Evolutionary conservation across 2,113 vertebrate genomes (phyloP).

Genomic region (Accipiter virgatus): DNA sequence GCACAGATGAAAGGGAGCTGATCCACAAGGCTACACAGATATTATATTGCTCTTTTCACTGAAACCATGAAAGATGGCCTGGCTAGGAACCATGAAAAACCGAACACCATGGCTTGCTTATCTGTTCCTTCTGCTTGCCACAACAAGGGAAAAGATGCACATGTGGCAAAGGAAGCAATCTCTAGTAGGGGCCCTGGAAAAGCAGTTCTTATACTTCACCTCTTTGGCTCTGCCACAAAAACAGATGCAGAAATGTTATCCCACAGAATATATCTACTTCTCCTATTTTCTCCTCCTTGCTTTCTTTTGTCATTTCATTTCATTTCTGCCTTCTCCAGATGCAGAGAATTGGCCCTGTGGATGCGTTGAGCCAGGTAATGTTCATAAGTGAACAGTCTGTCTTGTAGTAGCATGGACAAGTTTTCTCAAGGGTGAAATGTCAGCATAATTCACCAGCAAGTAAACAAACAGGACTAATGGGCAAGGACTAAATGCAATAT

Average conservation of each 20-base stretch:
- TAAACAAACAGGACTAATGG: not conserved
- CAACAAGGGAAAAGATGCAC: not conserved
- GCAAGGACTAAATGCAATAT: not conserved
- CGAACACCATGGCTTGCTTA: not conserved
- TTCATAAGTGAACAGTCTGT: not conserved
- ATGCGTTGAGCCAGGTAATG: not conserved
- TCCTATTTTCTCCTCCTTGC: not conserved
- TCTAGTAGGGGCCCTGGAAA: not conserved
- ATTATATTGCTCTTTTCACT: not conserved
- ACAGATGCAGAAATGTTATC: not conserved
- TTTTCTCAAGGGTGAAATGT: not conserved
- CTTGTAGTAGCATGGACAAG: not conserved
- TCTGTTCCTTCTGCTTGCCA: not conserved
- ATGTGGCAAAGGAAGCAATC: not conserved
- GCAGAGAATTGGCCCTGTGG: not conserved
- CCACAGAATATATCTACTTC: not conserved
- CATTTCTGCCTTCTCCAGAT: not conserved
- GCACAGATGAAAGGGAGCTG: not conserved
- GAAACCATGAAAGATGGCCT: not conserved
- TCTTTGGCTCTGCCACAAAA: not conserved
- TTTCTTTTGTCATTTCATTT: not conserved
- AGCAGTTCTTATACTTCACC: not conserved
- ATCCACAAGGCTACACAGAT: not conserved
- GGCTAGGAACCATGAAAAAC: not conserved
- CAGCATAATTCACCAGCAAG: not conserved